Evolutionary conservation across 2,888 invertebrate genomes (phyloP).

Genomic region (Andrena hattorfiana): DNA sequence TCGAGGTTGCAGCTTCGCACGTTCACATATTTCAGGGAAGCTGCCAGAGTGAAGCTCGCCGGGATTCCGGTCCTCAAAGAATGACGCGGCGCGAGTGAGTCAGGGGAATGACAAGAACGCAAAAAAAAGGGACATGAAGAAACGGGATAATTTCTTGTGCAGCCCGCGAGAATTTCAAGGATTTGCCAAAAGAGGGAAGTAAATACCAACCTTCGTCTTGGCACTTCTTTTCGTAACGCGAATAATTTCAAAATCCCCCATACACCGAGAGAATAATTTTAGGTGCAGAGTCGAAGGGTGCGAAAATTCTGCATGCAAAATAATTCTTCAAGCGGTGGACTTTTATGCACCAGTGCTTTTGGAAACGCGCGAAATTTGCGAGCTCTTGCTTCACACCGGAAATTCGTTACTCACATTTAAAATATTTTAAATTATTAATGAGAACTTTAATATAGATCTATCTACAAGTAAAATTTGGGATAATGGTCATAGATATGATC

Average conservation of each 20-base stretch:
- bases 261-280: too few species aligned
- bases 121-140: too few species aligned
- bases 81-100: conserved; percentile 23
- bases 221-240: conserved; percentile 6
- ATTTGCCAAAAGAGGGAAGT: conserved; percentile 2
- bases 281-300: conserved; percentile 1
- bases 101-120: background rate
- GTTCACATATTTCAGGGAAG: conserved; percentile 39
- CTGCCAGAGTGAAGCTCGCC: conserved; percentile 41
- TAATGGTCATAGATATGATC: background rate
- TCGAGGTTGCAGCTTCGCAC: conserved; percentile 18
- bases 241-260: conserved; percentile 23
- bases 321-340: background rate
- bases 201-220: conserved; percentile 7
- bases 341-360: background rate
- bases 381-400: conserved; percentile 5
- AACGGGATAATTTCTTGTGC: too few species aligned
- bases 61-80: conserved; percentile 32
- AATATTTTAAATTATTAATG: background rate
- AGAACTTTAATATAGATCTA: conserved; percentile 5
- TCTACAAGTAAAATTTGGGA: background rate
- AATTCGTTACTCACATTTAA: conserved; percentile 10
- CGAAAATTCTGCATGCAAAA: conserved; percentile 27
- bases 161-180: conserved; percentile 25
- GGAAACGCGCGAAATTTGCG: background rate